A percentile compares a stretch with the other conserved stretches of the same genome.
Evolutionary conservation across 2,888 invertebrate genomes (phyloP).

Genomic region (Brachyopa scutellaris): DNA sequence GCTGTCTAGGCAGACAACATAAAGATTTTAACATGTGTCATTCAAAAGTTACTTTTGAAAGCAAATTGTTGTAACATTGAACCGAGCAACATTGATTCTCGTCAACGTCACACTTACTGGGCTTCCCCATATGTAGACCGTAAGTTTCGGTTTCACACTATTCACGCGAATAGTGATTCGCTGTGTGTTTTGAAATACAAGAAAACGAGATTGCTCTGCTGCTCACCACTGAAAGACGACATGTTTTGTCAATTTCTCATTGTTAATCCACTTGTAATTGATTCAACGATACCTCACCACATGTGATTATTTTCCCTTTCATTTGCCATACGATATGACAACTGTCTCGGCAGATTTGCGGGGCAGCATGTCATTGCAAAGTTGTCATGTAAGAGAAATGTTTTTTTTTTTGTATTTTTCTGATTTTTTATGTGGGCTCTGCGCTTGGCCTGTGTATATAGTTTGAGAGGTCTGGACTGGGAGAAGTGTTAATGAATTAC

Average conservation of each 20-base stretch:
- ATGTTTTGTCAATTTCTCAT: constrained; percentile 51
- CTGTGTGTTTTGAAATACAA: constrained; percentile 6
- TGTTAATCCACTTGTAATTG: constrained; percentile 53
- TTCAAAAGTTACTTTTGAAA: too few relatives aligned
- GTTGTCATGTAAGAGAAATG: constrained; percentile 57
- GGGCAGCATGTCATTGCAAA: constrained; percentile 46
- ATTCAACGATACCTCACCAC: constrained; percentile 10
- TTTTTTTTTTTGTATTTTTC: constrained; percentile 20
- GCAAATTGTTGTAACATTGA: too few relatives aligned
- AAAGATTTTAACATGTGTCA: too few relatives aligned
- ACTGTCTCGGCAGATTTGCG: constrained; percentile 42
- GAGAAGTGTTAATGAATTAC: constrained; percentile 81
- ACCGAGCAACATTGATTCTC: too few relatives aligned
- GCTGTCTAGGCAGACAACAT: too few relatives aligned
- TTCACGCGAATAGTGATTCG: too few relatives aligned
- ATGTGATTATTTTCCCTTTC: constrained; percentile 59
- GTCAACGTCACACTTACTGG: neutral
- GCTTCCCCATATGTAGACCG: neutral
- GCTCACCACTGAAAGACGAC: constrained; percentile 37
- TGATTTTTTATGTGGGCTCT: constrained; percentile 45
- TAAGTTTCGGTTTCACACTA: neutral
- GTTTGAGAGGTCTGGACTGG: constrained; percentile 29
- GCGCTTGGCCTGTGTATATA: constrained; percentile 1
- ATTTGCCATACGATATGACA: constrained; percentile 60
- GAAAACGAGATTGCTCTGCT: constrained; percentile 2